Evolutionary conservation across 2,888 invertebrate species (phyloP), one percentile per base, ranked within the genome.

Genomic region (Agriopis leucophaearia): DNA sequence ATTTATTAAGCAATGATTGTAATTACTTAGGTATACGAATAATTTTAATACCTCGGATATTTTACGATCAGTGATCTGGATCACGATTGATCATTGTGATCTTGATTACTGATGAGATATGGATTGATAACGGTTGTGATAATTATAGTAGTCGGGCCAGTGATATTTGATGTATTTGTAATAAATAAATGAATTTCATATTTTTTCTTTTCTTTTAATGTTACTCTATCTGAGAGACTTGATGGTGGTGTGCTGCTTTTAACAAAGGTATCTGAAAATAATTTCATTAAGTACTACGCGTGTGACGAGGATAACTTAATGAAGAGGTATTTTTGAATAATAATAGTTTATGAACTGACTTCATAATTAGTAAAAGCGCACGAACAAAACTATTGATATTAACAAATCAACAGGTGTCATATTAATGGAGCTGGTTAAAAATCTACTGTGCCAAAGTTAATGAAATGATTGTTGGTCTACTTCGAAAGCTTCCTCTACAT

Each of bases 1-100:
- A 51, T 66, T 70, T 62, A 70, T 69, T 71, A 69, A 67, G 44
- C 27, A 12, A 54, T 15, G 51, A 66, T 64, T 68, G 60, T 75
- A 71, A 71, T 70, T 67, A 67, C 65, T 65, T 69, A 74, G 76
- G 74, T 79, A 81, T 81, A 81, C 78, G 78, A 81, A 75, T 79
- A 76, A 75, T 69, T 73, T 78, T 69, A 73, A 71, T 82, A 80
- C 78, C 78, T 82, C 79, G 73, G 74, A 77, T 77, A 48, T 42
- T 27, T 50, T 35, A 35, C 72, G 79, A 75, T 76, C 88, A 92
- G 86, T 84, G 74, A 92, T 92, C 82, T 75, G 76, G 82, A 69
- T 89, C 92, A 93, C 92, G 92, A 92, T 81, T 65, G 54, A 66
- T 62, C 72, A 84, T 92, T 92, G 92, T 93, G 92, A 90, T 80